Evolutionary conservation across 2,113 vertebrate genomes (phyloP), one percentile per base, ranked within the genome.

Genomic region (Ictalurus punctatus): DNA sequence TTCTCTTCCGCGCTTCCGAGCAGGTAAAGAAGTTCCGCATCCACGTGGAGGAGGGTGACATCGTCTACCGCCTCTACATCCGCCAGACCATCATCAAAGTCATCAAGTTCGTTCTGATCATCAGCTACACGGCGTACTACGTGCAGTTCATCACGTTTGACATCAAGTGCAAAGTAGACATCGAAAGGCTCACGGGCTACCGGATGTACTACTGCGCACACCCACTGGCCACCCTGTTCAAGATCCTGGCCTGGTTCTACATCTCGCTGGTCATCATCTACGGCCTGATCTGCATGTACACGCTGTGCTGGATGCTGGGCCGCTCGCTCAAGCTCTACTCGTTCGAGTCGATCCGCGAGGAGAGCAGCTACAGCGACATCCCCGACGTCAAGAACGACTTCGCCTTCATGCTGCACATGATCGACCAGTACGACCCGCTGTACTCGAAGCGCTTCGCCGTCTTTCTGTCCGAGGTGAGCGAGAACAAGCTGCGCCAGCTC

Each of bases 281-380:
- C 0, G 98, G 98, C 37, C 93, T 99, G 59, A 97, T 99, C 92
- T 99, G 98, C 94, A 97, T 99, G 97, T 99, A 99, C 95, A 99
- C 98, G 0, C 96, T 99, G 1, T 98, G 96, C 95, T 99, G 98
- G 98, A 99, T 99, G 97, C 91, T 99, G 88, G 96, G 97, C 48
- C 96, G 97, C 65, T 98, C 98, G 0, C 97, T 99, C 25, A 99
- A 99, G 91, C 97, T 97, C 79, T 99, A 99, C 89, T 99, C 98
- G 0, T 99, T 99, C 3, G 98, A 99, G 95, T 98, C 98, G 0
- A 99, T 99, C 93, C 96, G 98, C 0, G 98, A 99, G 93, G 97
- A 99, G 94, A 99, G 98, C 96, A 99, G 97, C 93, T 99, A 99
- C 89, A 99, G 98, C 0, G 98, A 99, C 95, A 99, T 99, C 89